These are phyloP conservation scores for Ageneiosus marmoratus DNA, from an alignment of 2,113 vertebrate species.

Conservation along the genomic window DNA sequence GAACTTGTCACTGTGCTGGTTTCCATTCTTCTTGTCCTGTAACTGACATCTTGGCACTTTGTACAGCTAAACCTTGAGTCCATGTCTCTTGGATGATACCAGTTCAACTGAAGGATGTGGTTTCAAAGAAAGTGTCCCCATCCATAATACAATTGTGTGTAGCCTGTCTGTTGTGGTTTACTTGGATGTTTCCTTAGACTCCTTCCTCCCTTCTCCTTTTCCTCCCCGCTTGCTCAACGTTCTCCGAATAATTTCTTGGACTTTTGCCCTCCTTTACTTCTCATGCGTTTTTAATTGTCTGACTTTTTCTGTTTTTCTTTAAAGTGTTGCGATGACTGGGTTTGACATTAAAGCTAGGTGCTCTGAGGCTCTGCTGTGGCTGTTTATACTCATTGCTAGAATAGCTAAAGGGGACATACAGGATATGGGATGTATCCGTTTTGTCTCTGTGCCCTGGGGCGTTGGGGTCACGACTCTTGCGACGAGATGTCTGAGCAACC, in stretches of 20 bases:
- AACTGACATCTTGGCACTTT: constrained; percentile 44
- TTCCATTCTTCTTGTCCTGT: background rate
- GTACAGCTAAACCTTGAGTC: constrained; percentile 63
- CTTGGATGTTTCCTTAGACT: constrained; percentile 70
- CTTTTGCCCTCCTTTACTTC: constrained; percentile 45
- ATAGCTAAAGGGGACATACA: background rate
- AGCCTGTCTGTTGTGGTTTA: constrained; percentile 80
- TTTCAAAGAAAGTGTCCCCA: constrained; percentile 76
- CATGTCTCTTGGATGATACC: constrained; percentile 75
- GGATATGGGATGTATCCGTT: constrained; percentile 11
- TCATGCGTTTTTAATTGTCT: constrained; percentile 73
- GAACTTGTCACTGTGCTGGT: background rate
- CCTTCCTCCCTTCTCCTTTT: constrained; percentile 64
- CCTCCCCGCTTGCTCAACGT: background rate
- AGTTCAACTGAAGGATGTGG: constrained; percentile 80
- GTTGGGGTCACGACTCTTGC: constrained; percentile 21
- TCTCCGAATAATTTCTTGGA: constrained; percentile 55
- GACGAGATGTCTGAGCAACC: background rate
- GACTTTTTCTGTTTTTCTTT: constrained; percentile 38
- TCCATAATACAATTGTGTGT: constrained; percentile 76
- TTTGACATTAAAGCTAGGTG: constrained; percentile 14
- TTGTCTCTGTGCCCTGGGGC: constrained; percentile 18
- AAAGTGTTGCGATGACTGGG: constrained; percentile 56
- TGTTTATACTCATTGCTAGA: constrained; percentile 7
- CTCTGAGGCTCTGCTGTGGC: constrained; percentile 8